Conservation (phyloP, 2,113 vertebrate species). For the Heliornis fulica region DNA sequence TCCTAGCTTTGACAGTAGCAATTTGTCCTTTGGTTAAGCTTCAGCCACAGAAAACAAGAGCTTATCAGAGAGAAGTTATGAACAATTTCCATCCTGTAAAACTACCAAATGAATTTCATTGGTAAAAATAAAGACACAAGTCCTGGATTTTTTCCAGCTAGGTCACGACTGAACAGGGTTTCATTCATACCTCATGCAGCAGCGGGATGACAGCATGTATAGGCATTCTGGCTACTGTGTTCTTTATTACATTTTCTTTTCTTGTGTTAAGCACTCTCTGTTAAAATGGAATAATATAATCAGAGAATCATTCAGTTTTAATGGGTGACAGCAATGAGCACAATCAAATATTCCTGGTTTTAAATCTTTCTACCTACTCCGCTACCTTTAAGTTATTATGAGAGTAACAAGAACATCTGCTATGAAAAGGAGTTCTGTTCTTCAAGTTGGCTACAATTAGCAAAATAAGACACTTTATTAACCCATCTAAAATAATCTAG, state of each 20-base stretch:
- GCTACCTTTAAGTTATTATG: not conserved
- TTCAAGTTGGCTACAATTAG: not conserved
- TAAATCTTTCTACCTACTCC: not conserved
- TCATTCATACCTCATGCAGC: conserved; percentile 85
- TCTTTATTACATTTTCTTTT: conserved; percentile 87
- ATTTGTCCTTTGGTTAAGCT: not conserved
- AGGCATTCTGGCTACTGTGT: conserved; percentile 90
- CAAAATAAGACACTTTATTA: not conserved
- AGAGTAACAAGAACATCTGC: not conserved
- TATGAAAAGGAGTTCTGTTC: not conserved
- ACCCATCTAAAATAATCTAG: not conserved
- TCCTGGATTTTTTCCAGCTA: not conserved
- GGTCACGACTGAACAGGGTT: not conserved
- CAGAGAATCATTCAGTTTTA: not conserved
- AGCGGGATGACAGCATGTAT: conserved; percentile 89
- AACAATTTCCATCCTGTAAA: not conserved
- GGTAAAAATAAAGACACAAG: not conserved
- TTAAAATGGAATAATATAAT: not conserved
- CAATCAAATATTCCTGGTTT: not conserved
- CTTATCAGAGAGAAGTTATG: not conserved
- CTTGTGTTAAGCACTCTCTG: conserved; percentile 95
- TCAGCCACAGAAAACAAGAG: not conserved
- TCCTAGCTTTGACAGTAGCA: not conserved
- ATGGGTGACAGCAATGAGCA: not conserved
- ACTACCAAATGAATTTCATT: not conserved